Evolutionary conservation across 2,797 vertebrate genomes (phyloP).

Genomic region (Crax fasciolata): DNA sequence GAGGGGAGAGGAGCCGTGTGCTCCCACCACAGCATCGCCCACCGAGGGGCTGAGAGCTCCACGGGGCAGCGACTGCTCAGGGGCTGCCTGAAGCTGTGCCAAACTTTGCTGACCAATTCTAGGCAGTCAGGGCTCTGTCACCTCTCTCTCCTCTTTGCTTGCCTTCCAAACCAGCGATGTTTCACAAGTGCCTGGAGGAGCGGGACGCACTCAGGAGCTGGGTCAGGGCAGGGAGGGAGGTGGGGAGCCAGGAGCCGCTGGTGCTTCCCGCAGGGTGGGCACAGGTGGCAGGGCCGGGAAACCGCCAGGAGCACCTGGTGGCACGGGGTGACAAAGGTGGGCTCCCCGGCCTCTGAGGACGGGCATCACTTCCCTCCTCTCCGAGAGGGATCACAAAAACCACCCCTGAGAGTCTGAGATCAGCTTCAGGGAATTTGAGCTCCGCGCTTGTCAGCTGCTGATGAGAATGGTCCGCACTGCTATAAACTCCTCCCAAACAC

Average conservation of each 20-base stretch:
- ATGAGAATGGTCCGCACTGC: neutral
- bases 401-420: neutral
- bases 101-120: neutral
- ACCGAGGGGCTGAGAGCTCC: neutral
- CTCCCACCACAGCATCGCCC: neutral
- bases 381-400: neutral
- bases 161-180: neutral
- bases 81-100: neutral
- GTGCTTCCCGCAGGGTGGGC: fast-evolving
- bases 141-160: neutral
- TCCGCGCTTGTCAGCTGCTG: conserved; percentile 32
- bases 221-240: fast-evolving
- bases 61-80: neutral
- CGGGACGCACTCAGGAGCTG: neutral
- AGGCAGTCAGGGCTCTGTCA: neutral
- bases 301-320: neutral
- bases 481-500: neutral
- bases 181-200: neutral
- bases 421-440: conserved; percentile 13
- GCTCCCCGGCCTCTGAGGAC: neutral
- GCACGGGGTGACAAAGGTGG: neutral
- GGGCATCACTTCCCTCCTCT: neutral
- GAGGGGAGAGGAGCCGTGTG: neutral
- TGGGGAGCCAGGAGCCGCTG: neutral
- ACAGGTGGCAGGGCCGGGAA: neutral